Percentiles rank a stretch among this genome's conserved stretches.
These are phyloP conservation scores for Aurelia aurita DNA, from an alignment of 30 jellyfish, hydroid and myxozoan species.

Conservation along the genomic window DNA sequence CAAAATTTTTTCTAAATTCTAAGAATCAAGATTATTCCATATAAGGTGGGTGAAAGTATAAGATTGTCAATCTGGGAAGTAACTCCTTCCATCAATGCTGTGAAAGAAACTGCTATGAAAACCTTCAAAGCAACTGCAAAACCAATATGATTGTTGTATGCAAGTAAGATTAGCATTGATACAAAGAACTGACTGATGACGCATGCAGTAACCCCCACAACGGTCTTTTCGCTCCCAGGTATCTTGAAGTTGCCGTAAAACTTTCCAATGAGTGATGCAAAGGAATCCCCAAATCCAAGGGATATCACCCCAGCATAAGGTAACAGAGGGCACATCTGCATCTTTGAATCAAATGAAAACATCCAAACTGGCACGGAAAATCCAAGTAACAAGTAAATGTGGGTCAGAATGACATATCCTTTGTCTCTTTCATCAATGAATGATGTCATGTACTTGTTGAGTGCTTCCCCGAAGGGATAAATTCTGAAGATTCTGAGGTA, in stretches of 20 bases:
- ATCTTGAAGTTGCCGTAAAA: slow-evolving; percentile 59
- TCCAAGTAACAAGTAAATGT: slow-evolving; percentile 84
- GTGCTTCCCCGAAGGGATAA: slow-evolving; percentile 52
- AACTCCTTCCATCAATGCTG: slow-evolving; percentile 69
- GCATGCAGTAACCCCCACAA: slow-evolving; percentile 72
- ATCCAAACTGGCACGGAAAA: slow-evolving; percentile 82
- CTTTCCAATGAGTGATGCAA: slow-evolving; percentile 92
- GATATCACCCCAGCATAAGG: slow-evolving; percentile 89
- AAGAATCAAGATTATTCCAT: slow-evolving; percentile 15
- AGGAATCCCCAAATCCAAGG: slow-evolving; percentile 92
- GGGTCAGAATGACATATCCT: slow-evolving; percentile 81
- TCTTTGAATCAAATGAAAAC: slow-evolving; percentile 26
- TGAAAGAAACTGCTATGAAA: slow-evolving; percentile 19
- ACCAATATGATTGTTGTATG: slow-evolving; percentile 11
- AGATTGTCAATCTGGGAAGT: slow-evolving; percentile 90
- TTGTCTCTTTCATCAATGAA: slow-evolving; percentile 86
- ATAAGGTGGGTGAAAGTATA: slow-evolving; percentile 73
- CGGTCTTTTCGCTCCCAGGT: slow-evolving; percentile 84
- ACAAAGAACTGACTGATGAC: slow-evolving; percentile 46
- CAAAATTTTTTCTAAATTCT: not conserved
- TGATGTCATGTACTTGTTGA: slow-evolving; percentile 62
- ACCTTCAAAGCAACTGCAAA: not conserved
- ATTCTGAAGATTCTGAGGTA: slow-evolving; percentile 58
- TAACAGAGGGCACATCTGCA: not conserved
- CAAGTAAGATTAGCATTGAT: slow-evolving; percentile 11